Conservation (phyloP, 1,140 invertebrate species). For the Steinernema feltiae region DNA sequence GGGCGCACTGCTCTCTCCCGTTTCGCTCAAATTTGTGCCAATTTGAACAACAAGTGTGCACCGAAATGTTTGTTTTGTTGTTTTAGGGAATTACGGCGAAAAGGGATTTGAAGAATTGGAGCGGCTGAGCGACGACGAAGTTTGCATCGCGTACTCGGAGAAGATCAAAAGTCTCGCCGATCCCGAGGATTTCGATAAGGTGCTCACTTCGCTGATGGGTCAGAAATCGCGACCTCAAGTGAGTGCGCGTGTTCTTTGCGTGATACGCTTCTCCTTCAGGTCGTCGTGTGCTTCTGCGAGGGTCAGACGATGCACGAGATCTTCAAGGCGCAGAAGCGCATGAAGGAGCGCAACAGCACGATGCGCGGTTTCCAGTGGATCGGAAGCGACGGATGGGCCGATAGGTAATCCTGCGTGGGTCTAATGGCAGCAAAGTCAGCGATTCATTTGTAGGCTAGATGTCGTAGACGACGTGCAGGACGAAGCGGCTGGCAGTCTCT, state of each 20-base stretch:
- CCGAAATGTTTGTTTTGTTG: constrained; percentile 5
- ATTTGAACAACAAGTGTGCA: too few relatives aligned
- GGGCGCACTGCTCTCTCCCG: background rate
- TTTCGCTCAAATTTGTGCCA: background rate
- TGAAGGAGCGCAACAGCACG: constrained; percentile 29
- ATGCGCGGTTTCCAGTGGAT: constrained; percentile 52
- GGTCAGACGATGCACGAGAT: constrained; percentile 69
- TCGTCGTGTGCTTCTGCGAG: constrained; percentile 79
- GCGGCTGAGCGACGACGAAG: constrained; percentile 64
- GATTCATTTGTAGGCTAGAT: constrained; percentile 71
- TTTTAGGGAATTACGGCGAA: constrained; percentile 73
- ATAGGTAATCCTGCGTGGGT: constrained; percentile 42
- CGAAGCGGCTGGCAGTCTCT: constrained; percentile 70
- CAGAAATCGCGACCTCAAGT: constrained; percentile 64
- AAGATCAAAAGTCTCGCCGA: constrained; percentile 56
- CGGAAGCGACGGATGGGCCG: constrained; percentile 54
- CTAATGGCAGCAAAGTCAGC: too few relatives aligned
- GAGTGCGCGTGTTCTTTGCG: background rate
- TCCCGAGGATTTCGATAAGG: constrained; percentile 61
- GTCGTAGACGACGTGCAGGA: constrained; percentile 68
- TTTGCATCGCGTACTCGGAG: constrained; percentile 69
- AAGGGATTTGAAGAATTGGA: constrained; percentile 73
- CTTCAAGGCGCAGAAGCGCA: constrained; percentile 66
- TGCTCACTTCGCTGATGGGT: constrained; percentile 66
- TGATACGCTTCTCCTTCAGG: constrained; percentile 53